Base-by-base conservation (phyloP, 1,140 invertebrate genomes). In the Geopemphigus sp. region DNA sequence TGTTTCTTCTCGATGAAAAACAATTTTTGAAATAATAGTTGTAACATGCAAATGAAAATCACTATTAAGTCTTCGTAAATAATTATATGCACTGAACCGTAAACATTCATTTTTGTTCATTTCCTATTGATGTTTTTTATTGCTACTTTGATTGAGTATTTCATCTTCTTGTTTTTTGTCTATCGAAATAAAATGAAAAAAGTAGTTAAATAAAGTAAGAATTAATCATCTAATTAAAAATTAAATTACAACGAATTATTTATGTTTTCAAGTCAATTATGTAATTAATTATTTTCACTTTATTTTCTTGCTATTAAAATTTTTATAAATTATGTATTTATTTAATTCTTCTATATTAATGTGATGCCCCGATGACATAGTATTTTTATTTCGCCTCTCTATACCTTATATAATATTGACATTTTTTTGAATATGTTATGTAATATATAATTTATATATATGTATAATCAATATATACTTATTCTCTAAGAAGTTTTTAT, bases 91-190 rank as follows among this genome's bases (percentile, higher is more conserved):
- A 5, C 24, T 72, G 47, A 72, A 72, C 68, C 68, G 29, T 63
- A 72, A 72, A 72, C 68, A 72, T 72, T 72, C 17, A 72, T 72
- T 72, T 72, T 47, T 47, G 54, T 72, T 72, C 17, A 72, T 72
- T 72, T 72, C 68, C 68, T 72, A 70, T 72, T 53, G 22, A 53
- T 54, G 47, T 72, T 53, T 72, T 29, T 54, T 54, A 50, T 53
- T 70, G 22, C 47, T 26, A 70, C 47, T 50, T 70, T 15, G 47
- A 53, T 70, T 26, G 50, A 47, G 24, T 53, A 70, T 24, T 50
- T 68, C 64, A 11, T 68, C 14, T n/a, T 68, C 15, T 68, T 39
- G 45, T 68, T 68, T 39, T 64, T 66, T 47, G 17, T 45, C 26
- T 26, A 26, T 63, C 5, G 10, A 63, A 63, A 19, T 39, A 66